Evolutionary conservation across 2,797 vertebrate genomes (phyloP).

Genomic region (Oreonectes daqikongensis): DNA sequence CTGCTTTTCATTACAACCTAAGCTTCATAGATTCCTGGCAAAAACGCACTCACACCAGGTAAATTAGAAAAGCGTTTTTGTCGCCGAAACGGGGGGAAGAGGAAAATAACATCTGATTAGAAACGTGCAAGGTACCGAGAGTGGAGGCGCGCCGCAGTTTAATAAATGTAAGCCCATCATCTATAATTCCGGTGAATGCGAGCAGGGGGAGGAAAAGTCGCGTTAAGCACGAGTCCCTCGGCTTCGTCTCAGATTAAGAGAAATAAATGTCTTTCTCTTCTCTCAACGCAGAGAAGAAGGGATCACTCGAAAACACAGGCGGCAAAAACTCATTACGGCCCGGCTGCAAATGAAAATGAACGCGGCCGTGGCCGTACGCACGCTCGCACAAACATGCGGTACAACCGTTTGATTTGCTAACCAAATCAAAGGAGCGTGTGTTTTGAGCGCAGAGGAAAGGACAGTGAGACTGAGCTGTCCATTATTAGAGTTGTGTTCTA

Average conservation of each 20-base stretch:
- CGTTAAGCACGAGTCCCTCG: slow-evolving; percentile 30
- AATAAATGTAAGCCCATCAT: slow-evolving; percentile 45
- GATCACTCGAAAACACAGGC: slow-evolving; percentile 47
- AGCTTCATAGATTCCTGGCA: background rate
- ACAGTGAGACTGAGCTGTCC: background rate
- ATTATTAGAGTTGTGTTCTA: background rate
- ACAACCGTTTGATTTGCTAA: slow-evolving; percentile 23
- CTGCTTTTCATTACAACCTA: slow-evolving; percentile 29
- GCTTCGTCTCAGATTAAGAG: slow-evolving; percentile 44
- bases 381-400: background rate
- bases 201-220: slow-evolving; percentile 13
- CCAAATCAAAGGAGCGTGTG: slow-evolving; percentile 11
- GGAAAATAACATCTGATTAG: slow-evolving; percentile 23
- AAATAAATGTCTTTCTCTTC: slow-evolving; percentile 51
- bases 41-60: slow-evolving; percentile 26
- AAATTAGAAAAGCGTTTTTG: slow-evolving; percentile 34
- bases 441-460: background rate
- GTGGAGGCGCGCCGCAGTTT: background rate
- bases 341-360: slow-evolving; percentile 32
- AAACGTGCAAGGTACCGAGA: slow-evolving; percentile 23
- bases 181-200: slow-evolving; percentile 27
- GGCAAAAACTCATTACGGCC: slow-evolving; percentile 53
- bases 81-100: background rate
- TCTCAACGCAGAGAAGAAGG: slow-evolving; percentile 18
- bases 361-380: background rate